phyloP scores from a whole-genome alignment of 2,113 vertebrate species.

The Emydocephalus ijimae region DNA sequence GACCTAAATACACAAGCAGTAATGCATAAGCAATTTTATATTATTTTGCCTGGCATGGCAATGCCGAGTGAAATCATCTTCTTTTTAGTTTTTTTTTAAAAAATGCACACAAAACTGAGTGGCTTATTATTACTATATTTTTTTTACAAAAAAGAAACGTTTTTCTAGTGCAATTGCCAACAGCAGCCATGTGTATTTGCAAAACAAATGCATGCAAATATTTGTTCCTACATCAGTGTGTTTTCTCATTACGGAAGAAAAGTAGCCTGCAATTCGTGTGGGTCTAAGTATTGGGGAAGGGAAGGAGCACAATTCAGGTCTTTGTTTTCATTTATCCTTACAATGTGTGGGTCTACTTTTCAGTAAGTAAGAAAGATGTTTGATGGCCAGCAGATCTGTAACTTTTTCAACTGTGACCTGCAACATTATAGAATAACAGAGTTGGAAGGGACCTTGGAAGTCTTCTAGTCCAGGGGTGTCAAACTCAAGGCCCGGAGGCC shows the following conservation, averaged over 20 bases:
- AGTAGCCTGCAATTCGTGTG: not conserved
- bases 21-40: slow-evolving; percentile 32
- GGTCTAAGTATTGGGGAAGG: not conserved
- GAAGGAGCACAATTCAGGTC: not conserved
- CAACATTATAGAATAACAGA: not conserved
- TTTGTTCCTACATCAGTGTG: slow-evolving; percentile 38
- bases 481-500: too few relatives aligned
- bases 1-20: slow-evolving; percentile 50
- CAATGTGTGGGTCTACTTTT: not conserved
- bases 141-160: slow-evolving; percentile 11
- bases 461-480: not conserved
- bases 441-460: not conserved
- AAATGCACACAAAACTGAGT: not conserved
- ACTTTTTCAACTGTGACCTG: not conserved
- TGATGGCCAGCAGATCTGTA: not conserved
- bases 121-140: slow-evolving; percentile 13
- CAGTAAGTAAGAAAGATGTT: not conserved
- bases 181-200: slow-evolving; percentile 26
- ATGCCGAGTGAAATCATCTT: slow-evolving; percentile 36
- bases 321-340: not conserved
- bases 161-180: not conserved
- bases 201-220: slow-evolving; percentile 44
- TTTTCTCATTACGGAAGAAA: not conserved
- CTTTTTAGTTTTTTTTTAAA: slow-evolving; percentile 28
- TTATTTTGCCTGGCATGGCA: slow-evolving; percentile 23